These are phyloP conservation scores for Drosophila kohkoa DNA, from an alignment of 1,140 invertebrate species.

Conservation along the genomic window DNA sequence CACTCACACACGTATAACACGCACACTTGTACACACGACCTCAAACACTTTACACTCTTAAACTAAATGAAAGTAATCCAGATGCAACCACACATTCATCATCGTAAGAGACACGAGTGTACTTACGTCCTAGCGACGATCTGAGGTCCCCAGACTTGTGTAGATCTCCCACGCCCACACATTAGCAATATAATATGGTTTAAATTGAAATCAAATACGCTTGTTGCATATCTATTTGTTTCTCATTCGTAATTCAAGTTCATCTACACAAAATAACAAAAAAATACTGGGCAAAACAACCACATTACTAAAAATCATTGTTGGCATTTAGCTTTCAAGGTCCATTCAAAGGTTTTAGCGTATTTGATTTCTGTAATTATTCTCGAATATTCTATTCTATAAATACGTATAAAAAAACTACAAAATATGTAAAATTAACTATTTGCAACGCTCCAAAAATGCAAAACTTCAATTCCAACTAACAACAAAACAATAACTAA, in stretches of 20 bases:
- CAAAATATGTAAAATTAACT: constrained; percentile 22
- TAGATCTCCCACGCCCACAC: constrained; percentile 76
- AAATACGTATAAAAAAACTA: constrained; percentile 6
- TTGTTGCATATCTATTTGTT: constrained; percentile 54
- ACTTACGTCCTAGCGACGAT: constrained; percentile 33
- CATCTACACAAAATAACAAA: constrained; percentile 10
- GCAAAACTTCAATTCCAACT: background rate
- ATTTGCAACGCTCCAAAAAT: constrained; percentile 52
- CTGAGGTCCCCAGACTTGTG: constrained; percentile 51
- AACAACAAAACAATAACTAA: constrained; percentile 12
- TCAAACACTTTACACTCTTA: constrained; percentile 7
- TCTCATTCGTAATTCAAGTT: constrained; percentile 11
- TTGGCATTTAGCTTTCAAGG: constrained; percentile 65
- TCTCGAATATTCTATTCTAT: constrained; percentile 36
- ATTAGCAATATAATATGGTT: constrained; percentile 79
- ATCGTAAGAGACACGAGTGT: constrained; percentile 28
- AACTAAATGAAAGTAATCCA: background rate
- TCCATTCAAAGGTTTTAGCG: constrained; percentile 48
- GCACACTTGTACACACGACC: constrained; percentile 35
- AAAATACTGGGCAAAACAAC: no score
- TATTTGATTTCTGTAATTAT: constrained; percentile 72
- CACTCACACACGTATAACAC: constrained; percentile 20
- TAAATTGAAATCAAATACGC: constrained; percentile 81
- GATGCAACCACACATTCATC: constrained; percentile 6
- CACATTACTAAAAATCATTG: constrained; percentile 22